Conservation (phyloP, 1,140 invertebrate genomes). For the Agrypnia vestita region DNA sequence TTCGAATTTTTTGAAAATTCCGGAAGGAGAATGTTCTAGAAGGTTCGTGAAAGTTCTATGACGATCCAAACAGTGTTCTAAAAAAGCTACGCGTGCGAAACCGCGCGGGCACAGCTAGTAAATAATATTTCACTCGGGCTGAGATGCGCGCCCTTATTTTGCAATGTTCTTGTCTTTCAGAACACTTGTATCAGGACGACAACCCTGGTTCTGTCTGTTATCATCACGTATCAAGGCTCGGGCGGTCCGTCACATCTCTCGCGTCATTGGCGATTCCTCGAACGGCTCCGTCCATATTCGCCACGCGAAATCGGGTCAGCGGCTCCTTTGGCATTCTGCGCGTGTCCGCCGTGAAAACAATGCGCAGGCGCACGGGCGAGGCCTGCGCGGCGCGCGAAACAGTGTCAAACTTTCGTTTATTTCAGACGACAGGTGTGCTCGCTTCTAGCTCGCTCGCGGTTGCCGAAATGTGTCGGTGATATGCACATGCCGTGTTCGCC, state of each 20-base stretch:
- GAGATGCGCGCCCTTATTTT: no score
- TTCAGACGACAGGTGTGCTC: not conserved
- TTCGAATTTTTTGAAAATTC: no score
- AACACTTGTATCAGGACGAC: no score
- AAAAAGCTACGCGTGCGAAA: no score
- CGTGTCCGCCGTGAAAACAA: not conserved
- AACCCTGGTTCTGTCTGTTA: no score
- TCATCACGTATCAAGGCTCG: slow-evolving; percentile 5
- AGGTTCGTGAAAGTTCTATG: no score
- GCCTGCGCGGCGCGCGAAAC: not conserved
- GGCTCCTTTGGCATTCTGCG: slow-evolving; percentile 4
- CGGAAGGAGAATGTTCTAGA: no score
- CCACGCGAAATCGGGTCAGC: slow-evolving; percentile 1
- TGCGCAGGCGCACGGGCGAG: not conserved
- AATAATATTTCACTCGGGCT: no score
- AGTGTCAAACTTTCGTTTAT: slow-evolving; percentile 26
- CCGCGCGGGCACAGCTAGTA: no score
- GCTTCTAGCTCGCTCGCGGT: not conserved
- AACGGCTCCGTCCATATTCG: not conserved
- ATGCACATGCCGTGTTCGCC: not conserved
- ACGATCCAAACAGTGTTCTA: no score
- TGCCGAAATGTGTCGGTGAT: not conserved
- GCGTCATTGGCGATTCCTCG: not conserved
- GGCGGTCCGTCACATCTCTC: not conserved
- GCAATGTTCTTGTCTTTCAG: no score